Conservation (phyloP, 2,888 invertebrate species). For the Theretra japonica region DNA sequence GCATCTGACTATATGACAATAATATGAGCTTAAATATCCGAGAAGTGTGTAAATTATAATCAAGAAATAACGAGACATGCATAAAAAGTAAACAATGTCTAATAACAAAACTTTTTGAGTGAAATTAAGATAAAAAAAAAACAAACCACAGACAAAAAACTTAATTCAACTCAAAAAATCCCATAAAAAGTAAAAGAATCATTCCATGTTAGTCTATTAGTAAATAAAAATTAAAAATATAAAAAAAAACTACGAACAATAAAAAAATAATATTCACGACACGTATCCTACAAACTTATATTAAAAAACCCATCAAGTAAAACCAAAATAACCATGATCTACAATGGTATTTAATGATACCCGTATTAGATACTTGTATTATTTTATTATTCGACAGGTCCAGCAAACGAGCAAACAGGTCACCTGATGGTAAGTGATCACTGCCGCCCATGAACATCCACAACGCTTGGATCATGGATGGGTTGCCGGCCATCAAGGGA, state of each 20-base stretch:
- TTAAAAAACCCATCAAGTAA: neutral
- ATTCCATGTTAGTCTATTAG: constrained; percentile 1
- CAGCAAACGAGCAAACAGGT: too few species aligned
- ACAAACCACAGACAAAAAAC: neutral
- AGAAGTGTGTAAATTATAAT: neutral
- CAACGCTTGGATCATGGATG: too few species aligned
- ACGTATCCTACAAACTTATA: neutral
- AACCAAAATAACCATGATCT: neutral
- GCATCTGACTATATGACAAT: neutral
- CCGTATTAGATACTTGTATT: too few species aligned
- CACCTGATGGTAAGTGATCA: too few species aligned
- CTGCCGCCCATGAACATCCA: too few species aligned
- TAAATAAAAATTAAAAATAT: neutral
- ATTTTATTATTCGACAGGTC: too few species aligned
- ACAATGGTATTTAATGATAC: too few species aligned
- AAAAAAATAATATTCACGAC: neutral
- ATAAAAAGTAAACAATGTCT: neutral
- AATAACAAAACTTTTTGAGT: neutral
- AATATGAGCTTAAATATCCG: neutral
- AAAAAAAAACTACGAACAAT: neutral
- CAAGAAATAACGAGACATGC: neutral
- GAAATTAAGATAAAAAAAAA: neutral
- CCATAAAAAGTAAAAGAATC: neutral
- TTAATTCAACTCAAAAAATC: neutral
- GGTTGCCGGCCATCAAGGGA: too few species aligned